Percentiles rank a stretch among this genome's conserved stretches.
These are phyloP conservation scores for Rana temporaria DNA, from an alignment of 2,113 vertebrate species.

Conservation along the genomic window DNA sequence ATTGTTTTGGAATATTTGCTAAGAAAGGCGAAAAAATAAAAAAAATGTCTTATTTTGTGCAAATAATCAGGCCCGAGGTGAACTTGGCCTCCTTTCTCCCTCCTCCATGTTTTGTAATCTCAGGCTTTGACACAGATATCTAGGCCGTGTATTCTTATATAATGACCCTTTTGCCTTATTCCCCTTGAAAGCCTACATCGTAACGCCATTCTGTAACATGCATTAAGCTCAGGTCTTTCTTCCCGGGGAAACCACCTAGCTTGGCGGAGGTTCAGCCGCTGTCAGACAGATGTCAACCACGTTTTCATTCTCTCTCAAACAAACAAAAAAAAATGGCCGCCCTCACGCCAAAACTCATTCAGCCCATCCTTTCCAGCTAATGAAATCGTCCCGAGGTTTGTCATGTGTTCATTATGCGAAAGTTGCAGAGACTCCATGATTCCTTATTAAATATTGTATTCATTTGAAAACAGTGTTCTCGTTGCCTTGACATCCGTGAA, in stretches of 20 bases:
- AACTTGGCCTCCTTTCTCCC: background rate
- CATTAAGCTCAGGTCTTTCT: conserved; percentile 46
- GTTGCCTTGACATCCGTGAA: conserved; percentile 29
- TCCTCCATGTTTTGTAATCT: conserved; percentile 6
- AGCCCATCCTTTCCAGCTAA: conserved; percentile 9
- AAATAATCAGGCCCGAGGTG: conserved; percentile 8
- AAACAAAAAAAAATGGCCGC: conserved; percentile 25
- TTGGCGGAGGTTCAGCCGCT: conserved; percentile 11
- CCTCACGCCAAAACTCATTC: background rate
- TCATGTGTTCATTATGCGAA: conserved; percentile 30
- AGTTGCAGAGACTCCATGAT: conserved; percentile 16
- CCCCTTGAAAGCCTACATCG: conserved; percentile 18
- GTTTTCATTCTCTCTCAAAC: conserved; percentile 10
- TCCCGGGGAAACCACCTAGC: conserved; percentile 12
- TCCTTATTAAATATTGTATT: conserved; percentile 34
- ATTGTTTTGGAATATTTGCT: no score
- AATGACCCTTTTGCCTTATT: conserved; percentile 40
- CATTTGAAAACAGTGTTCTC: conserved; percentile 9
- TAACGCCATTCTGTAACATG: conserved; percentile 1
- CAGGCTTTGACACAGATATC: conserved; percentile 25
- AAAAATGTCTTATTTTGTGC: conserved; percentile 7
- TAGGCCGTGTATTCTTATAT: background rate
- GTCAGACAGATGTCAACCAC: background rate
- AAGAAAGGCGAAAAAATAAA: background rate
- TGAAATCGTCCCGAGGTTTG: conserved; percentile 24